Evolutionary conservation across 2,113 vertebrate genomes (phyloP).

Genomic region (Melanerpes formicivorus): DNA sequence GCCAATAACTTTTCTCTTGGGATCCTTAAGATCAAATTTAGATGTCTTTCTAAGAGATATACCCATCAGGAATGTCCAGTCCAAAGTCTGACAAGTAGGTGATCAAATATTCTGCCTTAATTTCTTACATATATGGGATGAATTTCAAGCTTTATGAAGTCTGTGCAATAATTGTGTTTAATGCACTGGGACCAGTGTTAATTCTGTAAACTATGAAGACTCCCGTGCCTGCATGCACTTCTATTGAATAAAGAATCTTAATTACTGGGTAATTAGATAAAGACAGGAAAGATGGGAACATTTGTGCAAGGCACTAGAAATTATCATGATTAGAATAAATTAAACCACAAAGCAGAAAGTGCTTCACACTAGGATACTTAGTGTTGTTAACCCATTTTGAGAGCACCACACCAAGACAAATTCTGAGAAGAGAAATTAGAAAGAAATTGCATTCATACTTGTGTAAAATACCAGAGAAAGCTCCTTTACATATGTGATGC

Average conservation of each 20-base stretch:
- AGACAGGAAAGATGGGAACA: neutral
- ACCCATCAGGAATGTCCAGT: neutral
- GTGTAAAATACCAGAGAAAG: neutral
- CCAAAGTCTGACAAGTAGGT: neutral
- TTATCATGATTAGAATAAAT: neutral
- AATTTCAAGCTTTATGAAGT: neutral
- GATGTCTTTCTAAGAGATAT: neutral
- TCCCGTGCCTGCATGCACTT: neutral
- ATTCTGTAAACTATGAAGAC: neutral
- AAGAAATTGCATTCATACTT: neutral
- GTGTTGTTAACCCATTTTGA: neutral
- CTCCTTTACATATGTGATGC: neutral
- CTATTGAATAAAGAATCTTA: neutral
- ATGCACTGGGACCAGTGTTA: fast-evolving
- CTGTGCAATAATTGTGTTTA: neutral
- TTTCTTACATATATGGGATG: neutral
- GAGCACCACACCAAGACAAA: neutral
- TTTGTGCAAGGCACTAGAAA: neutral
- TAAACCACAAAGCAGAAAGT: neutral
- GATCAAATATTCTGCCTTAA: neutral
- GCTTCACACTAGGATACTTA: neutral
- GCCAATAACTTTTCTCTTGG: neutral
- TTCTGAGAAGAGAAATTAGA: neutral
- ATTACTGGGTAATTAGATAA: neutral
- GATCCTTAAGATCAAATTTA: neutral